Evolutionary conservation across 2,797 vertebrate species (phyloP).

Genomic region (Menidia menidia): DNA sequence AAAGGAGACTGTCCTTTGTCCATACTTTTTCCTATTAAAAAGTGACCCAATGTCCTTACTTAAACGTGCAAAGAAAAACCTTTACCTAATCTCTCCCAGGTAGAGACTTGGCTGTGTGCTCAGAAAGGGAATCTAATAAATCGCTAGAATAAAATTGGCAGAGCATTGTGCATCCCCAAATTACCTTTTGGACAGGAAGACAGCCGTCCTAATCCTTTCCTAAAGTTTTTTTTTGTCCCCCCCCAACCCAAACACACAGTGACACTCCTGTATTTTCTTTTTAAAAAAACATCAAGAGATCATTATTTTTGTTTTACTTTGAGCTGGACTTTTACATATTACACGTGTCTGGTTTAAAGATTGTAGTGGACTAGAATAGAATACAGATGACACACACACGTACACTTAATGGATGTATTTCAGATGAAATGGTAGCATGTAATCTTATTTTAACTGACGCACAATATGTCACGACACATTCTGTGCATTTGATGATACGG

Average conservation of each 20-base stretch:
- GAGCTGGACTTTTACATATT: not conserved
- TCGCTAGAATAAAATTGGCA: conserved; percentile 1
- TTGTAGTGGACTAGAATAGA: not conserved
- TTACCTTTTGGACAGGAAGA: not conserved
- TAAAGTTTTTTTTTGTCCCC: no score
- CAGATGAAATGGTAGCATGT: conserved; percentile 32
- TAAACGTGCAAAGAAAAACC: conserved; percentile 47
- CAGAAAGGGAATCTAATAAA: conserved; percentile 1
- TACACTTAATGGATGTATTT: conserved; percentile 19
- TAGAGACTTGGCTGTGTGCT: not conserved
- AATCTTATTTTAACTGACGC: conserved; percentile 23
- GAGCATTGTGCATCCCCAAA: not conserved
- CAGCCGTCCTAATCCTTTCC: not conserved
- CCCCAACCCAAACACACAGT: no score
- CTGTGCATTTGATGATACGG: conserved; percentile 38
- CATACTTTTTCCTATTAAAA: conserved; percentile 33
- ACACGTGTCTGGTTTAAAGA: conserved; percentile 17
- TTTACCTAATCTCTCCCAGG: conserved; percentile 35
- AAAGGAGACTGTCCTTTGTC: conserved; percentile 18
- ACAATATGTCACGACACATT: conserved; percentile 22
- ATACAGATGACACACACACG: conserved; percentile 14
- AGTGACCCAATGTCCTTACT: conserved; percentile 28
- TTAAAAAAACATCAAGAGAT: not conserved
- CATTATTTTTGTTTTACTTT: not conserved
- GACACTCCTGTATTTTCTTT: not conserved